phyloP scores from a whole-genome alignment of 2,888 invertebrate species.

The Conchocele bisecta region DNA sequence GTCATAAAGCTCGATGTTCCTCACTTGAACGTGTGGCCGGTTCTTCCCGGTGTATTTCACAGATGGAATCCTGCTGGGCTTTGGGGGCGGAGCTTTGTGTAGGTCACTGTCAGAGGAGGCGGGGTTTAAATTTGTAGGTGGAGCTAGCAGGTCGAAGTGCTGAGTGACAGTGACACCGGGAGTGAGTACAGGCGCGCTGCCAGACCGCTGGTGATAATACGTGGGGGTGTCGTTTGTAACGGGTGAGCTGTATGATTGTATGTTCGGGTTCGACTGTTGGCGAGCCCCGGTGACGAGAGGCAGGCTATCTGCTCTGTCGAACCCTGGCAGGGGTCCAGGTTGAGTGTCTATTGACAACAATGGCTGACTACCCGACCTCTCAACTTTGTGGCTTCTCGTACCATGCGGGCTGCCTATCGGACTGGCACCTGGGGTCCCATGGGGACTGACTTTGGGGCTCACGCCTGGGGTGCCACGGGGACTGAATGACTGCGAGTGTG shows the following conservation, averaged over 20 bases:
- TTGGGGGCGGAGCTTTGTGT: constrained; percentile 80
- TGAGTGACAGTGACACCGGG: constrained; percentile 54
- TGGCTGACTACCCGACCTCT: constrained; percentile 78
- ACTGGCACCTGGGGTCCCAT: constrained; percentile 59
- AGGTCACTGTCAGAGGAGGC: constrained; percentile 76
- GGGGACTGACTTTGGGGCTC: constrained; percentile 65
- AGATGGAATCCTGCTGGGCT: constrained; percentile 83
- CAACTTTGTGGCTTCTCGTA: constrained; percentile 53
- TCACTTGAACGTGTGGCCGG: constrained; percentile 71
- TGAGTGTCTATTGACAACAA: constrained; percentile 63
- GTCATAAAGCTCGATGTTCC: constrained; percentile 73
- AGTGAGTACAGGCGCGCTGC: constrained; percentile 74
- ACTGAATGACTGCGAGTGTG: too few relatives aligned
- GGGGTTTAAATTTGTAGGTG: constrained; percentile 48
- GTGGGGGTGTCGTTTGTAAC: constrained; percentile 14
- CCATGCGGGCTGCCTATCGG: constrained; percentile 69
- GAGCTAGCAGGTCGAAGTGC: constrained; percentile 47
- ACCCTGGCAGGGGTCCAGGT: constrained; percentile 39
- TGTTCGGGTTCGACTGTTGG: constrained; percentile 31
- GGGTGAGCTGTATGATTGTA: constrained; percentile 12
- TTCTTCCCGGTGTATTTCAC: constrained; percentile 78
- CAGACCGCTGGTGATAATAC: constrained; percentile 70
- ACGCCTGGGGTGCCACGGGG: constrained; percentile 56
- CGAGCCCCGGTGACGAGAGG: constrained; percentile 63
- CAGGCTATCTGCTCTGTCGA: constrained; percentile 83